Base-by-base conservation (phyloP, 2,888 invertebrate species). In the Clitarchus hookeri region DNA sequence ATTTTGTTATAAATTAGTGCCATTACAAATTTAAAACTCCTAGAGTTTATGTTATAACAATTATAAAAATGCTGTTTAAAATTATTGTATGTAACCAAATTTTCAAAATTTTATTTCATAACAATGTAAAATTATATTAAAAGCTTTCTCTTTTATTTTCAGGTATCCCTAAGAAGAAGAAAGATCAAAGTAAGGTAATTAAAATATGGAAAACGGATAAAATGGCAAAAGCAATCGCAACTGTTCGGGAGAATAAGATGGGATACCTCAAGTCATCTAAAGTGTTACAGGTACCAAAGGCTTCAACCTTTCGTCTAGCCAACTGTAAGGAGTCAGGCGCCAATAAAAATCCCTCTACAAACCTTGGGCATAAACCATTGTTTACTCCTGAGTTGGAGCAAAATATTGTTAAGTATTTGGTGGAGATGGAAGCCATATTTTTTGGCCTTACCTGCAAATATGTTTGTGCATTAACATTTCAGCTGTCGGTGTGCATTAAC, bases 211-310 rank as follows among this genome's bases (percentile, higher is more conserved):
- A n/a, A 9, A 9, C 11, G 65, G n/a, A 19, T 19, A 1, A 65
- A n/a, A 23, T 65, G 8, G 65, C 65, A n/a, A 65, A 65, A n/a
- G 87, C 86, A 44, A 87, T 86, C 82, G 82, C 80, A 44, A 84
- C 84, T 79, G 84, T 87, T 79, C 54, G 87, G 36, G 65, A 86
- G 53, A 84, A 86, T 25, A 85, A 83, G 54, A 87, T 85, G 86
- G 27, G 27, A 6, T 44, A 84, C 84, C 54, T 84, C 25, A 84
- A 84, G 84, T 26, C 84, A 16, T n/a, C 65, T 23, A 84, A 53
- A 23, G 26, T 16, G n/a, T 84, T 84, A 19, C 26, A 84, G 27
- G 23, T 54, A 26, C 65, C 26, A 11, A 65, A 26, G 53, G 84
- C 84, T 2, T 84, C 84, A 26, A 8, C 26, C 54, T 82, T 82